A percentile compares a stretch with the other conserved stretches of the same genome.
Conservation (phyloP, 2,797 vertebrate species). For the Sparus aurata region DNA sequence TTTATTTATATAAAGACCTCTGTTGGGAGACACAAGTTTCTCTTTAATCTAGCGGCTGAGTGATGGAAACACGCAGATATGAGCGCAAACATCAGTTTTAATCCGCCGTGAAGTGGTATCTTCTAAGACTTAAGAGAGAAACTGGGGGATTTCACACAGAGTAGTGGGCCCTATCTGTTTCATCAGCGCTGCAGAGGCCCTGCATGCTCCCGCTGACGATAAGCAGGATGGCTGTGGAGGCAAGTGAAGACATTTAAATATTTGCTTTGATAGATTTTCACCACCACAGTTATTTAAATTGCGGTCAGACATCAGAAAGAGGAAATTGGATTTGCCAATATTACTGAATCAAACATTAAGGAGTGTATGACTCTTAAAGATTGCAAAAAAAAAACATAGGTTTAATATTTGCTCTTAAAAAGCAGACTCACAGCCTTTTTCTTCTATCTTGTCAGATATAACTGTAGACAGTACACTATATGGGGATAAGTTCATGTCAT, state of each 20-base stretch:
- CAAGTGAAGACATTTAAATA: slow-evolving; percentile 52
- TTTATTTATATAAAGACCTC: slow-evolving; percentile 54
- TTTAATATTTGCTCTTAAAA: slow-evolving; percentile 27
- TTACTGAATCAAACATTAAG: slow-evolving; percentile 40
- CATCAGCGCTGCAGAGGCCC: slow-evolving; percentile 60
- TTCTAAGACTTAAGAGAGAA: slow-evolving; percentile 65
- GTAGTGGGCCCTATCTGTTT: slow-evolving; percentile 67
- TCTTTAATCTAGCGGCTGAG: slow-evolving; percentile 54
- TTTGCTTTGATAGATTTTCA: slow-evolving; percentile 54
- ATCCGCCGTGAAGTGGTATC: slow-evolving; percentile 70
- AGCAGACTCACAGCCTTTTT: neutral
- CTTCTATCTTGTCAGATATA: slow-evolving; percentile 16
- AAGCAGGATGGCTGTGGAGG: slow-evolving; percentile 49
- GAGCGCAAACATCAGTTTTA: slow-evolving; percentile 56
- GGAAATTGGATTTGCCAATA: slow-evolving; percentile 36
- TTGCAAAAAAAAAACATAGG: neutral
- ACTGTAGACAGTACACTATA: slow-evolving; percentile 16
- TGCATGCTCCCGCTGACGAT: slow-evolving; percentile 43
- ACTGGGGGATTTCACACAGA: slow-evolving; percentile 65
- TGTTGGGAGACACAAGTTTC: slow-evolving; percentile 44
- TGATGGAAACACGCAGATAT: slow-evolving; percentile 62
- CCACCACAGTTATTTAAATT: slow-evolving; percentile 45
- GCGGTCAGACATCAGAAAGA: slow-evolving; percentile 39
- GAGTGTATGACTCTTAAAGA: slow-evolving; percentile 5
- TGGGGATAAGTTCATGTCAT: slow-evolving; percentile 36